phyloP scores from a whole-genome alignment of 2,113 vertebrate genomes.

The Anarrhichthys ocellatus region DNA sequence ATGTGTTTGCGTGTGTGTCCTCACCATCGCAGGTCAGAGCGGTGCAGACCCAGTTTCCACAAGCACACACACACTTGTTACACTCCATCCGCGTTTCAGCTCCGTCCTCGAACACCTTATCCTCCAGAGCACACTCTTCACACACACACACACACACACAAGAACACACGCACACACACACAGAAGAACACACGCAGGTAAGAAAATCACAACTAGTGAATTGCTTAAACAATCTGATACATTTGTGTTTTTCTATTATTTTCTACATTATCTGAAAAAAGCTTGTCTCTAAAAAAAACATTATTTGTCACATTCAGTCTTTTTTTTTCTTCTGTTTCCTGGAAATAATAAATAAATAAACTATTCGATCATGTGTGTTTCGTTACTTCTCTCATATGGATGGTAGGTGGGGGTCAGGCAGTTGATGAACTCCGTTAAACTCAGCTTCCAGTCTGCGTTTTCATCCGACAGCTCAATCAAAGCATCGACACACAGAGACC shows the following conservation, averaged over 20 bases:
- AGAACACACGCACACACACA: not conserved
- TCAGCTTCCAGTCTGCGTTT: conserved; percentile 97
- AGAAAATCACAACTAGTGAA: not conserved
- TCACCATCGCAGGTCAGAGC: conserved; percentile 91
- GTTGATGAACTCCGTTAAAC: conserved; percentile 93
- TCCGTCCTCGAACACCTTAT: conserved; percentile 92
- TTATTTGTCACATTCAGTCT: not conserved
- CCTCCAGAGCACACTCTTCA: conserved; percentile 93
- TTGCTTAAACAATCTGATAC: too few relatives aligned
- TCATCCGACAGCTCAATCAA: conserved; percentile 95
- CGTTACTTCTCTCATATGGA: conserved; percentile 91
- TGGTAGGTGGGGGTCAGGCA: conserved; percentile 92
- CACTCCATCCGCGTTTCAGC: conserved; percentile 93
- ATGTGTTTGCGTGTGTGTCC: conserved; percentile 37
- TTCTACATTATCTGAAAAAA: too few relatives aligned
- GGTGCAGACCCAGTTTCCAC: conserved; percentile 97
- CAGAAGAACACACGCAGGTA: not conserved
- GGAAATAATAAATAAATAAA: not conserved
- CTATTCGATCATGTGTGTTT: not conserved
- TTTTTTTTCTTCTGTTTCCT: not conserved
- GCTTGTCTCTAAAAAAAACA: too few relatives aligned
- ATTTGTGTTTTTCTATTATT: too few relatives aligned
- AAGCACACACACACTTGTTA: conserved; percentile 96
- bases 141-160: not conserved
- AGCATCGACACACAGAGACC: conserved; percentile 93